Conservation (phyloP, 2,797 vertebrate genomes). For the Poecilia picta region DNA sequence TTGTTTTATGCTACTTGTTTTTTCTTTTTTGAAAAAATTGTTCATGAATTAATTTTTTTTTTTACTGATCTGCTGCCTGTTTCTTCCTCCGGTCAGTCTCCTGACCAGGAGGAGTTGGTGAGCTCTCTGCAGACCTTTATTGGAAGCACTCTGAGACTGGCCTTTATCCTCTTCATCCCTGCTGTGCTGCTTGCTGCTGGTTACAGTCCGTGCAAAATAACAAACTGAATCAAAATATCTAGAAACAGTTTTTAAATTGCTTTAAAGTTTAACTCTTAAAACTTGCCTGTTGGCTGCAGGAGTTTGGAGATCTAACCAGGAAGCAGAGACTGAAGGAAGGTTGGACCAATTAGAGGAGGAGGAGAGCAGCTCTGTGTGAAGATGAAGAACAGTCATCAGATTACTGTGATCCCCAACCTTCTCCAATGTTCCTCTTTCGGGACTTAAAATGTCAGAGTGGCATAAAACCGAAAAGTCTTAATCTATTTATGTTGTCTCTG, state of each 20-base stretch:
- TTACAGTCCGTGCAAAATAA: slow-evolving; percentile 58
- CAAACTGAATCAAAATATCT: neutral
- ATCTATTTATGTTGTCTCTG: neutral
- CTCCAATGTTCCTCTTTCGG: neutral
- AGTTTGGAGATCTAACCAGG: slow-evolving; percentile 3
- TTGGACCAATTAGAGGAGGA: slow-evolving; percentile 3
- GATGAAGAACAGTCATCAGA: neutral
- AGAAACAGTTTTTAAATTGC: too few relatives aligned
- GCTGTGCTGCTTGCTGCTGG: slow-evolving; percentile 57
- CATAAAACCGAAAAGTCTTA: neutral
- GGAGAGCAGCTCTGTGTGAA: slow-evolving; percentile 8
- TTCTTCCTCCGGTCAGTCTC: slow-evolving; percentile 3
- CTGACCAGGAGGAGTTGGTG: slow-evolving; percentile 13
- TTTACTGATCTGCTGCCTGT: slow-evolving; percentile 1
- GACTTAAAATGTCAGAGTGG: neutral
- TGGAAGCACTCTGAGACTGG: slow-evolving; percentile 59
- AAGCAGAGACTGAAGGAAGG: neutral
- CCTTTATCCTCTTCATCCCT: slow-evolving; percentile 70
- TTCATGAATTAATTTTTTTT: neutral
- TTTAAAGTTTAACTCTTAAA: neutral
- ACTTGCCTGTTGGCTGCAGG: slow-evolving; percentile 1
- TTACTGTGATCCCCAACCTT: neutral
- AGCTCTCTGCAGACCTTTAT: slow-evolving; percentile 42
- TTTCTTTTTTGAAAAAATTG: neutral
- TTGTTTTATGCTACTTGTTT: neutral